Percentiles rank a stretch among this genome's conserved stretches.
phyloP scores from a whole-genome alignment of 2,888 invertebrate genomes.

The Eupithecia exiguata region DNA sequence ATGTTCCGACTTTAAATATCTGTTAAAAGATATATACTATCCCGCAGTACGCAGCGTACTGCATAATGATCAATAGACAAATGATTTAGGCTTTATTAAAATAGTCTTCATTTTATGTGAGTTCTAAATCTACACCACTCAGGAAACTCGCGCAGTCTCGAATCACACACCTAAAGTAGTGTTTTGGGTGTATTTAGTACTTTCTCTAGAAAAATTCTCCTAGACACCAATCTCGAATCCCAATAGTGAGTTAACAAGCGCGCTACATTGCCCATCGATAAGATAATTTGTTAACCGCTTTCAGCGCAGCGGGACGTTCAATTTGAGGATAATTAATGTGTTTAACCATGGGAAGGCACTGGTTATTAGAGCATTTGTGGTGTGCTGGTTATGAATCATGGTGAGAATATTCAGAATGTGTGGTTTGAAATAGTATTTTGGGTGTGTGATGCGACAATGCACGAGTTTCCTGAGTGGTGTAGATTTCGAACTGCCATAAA shows the following conservation, averaged over 20 bases:
- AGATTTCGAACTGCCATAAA: not conserved
- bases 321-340: constrained; percentile 43
- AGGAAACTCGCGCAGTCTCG: no score
- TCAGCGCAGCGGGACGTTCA: constrained; percentile 35
- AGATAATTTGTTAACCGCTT: constrained; percentile 45
- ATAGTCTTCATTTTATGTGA: no score
- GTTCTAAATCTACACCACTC: no score
- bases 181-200: no score
- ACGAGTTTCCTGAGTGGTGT: not conserved
- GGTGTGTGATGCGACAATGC: not conserved
- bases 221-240: constrained; percentile 18
- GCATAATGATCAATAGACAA: no score
- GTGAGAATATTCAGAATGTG: not conserved
- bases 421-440: not conserved
- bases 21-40: no score
- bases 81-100: no score
- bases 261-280: constrained; percentile 38
- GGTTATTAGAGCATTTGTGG: constrained; percentile 23
- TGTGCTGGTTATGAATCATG: constrained; percentile 23
- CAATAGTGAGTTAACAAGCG: constrained; percentile 40
- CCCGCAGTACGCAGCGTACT: no score
- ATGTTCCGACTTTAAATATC: no score
- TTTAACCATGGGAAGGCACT: constrained; percentile 36
- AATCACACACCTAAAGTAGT: no score
- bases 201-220: not conserved